Conservation (phyloP, 2,888 invertebrate genomes). For the Acrobasis repandana region DNA sequence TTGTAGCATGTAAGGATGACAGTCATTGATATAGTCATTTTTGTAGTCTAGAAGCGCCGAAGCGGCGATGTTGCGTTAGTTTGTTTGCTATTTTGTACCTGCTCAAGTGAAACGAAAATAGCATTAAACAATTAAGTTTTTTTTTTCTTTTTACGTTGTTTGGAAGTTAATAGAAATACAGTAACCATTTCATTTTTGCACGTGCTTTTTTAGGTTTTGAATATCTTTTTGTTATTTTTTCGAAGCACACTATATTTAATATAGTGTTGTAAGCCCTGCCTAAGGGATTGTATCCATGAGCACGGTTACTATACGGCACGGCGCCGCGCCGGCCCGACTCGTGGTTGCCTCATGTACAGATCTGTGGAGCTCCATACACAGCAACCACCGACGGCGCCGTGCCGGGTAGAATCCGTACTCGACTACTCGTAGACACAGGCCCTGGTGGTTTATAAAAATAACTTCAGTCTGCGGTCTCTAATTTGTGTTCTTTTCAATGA, state of each 20-base stretch:
- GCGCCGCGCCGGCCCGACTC: too few relatives aligned
- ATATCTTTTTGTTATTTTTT: neutral
- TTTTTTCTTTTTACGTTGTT: slow-evolving; percentile 6
- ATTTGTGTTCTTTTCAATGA: too few relatives aligned
- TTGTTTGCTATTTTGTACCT: slow-evolving; percentile 62
- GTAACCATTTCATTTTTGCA: neutral
- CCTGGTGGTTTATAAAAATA: too few relatives aligned
- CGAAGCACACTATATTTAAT: neutral
- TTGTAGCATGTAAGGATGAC: slow-evolving; percentile 61
- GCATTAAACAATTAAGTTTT: slow-evolving; percentile 21
- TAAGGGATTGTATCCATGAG: neutral
- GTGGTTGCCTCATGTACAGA: too few relatives aligned
- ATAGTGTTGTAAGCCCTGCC: neutral
- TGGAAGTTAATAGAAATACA: slow-evolving; percentile 21
- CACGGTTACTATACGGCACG: too few relatives aligned
- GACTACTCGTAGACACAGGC: too few relatives aligned
- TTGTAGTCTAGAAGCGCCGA: slow-evolving; percentile 56
- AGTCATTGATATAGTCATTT: slow-evolving; percentile 78
- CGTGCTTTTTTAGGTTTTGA: neutral
- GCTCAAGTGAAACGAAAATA: slow-evolving; percentile 43
- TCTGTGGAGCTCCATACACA: too few relatives aligned
- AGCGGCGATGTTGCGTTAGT: slow-evolving; percentile 36
- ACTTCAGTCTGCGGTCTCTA: too few relatives aligned
- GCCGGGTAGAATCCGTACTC: too few relatives aligned
- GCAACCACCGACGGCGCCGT: too few relatives aligned